Base-by-base conservation (phyloP, 2,797 vertebrate species). In the Saxicola maurus region DNA sequence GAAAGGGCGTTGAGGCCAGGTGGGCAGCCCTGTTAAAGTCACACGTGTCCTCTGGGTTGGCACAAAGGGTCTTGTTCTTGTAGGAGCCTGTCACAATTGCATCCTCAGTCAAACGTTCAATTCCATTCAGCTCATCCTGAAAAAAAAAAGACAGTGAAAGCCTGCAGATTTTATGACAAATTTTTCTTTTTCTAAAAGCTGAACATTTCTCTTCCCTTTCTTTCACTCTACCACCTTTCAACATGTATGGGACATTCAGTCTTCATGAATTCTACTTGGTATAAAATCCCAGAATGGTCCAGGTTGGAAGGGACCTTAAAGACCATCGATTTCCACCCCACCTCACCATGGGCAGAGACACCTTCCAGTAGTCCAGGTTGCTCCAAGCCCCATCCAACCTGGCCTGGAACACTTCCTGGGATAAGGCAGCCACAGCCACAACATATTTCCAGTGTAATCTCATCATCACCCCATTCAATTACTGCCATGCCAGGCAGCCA, bases 1-100 rank as follows among this genome's bases (percentile, higher is more conserved):
- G 96, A 56, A 98, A 98, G 27, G 98, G 98, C 1, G 98, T 98
- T 7, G 98, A 98, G 20, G 96, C 98, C 88, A 98, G 87, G 27
- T 91, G 97, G 66, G 98, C 97, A 45, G 98, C 97, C 80, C 95
- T 94, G 27, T 94, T 96, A n/a, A 98, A 98, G 69, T 98, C 98
- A 91, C 97, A 97, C 0, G 98, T 98, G 82, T 98, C 96, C 83
- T 98, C 98, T 10, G 98, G 98, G 88, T 97, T 98, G 65, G 97
- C 96, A 90, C 97, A 97, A 69, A 98, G 94, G 28, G 95, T 97
- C 76, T 97, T 97, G 84, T 98, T 98, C 75, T 96, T 95, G 84
- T 96, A 87, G 16, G 97, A 97, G 53, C 96, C 96, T 6, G 95
- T 97, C 83, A 98, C 93, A 87, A 98, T 97, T 28, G 97, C 97